phyloP scores from a whole-genome alignment of 2,888 invertebrate genomes.

The Ichneumoninae sp. region DNA sequence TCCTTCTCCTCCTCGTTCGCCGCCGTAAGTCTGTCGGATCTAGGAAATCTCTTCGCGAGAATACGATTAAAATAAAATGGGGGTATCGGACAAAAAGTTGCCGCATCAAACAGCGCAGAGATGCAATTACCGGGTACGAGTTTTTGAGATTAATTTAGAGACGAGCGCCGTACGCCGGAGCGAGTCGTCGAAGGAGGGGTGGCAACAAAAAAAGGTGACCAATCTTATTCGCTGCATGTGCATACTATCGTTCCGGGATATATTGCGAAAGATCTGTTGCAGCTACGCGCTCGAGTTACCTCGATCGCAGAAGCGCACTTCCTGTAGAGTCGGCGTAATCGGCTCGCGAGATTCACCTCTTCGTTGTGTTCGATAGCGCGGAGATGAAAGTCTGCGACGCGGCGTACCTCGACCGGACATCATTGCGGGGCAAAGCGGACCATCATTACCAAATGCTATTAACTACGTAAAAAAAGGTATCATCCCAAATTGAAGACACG shows the following conservation, averaged over 20 bases:
- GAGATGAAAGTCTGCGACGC: neutral
- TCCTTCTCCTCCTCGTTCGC: conserved; percentile 5
- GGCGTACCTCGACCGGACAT: neutral
- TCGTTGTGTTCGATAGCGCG: neutral
- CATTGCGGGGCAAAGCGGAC: neutral
- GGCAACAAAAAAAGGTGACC: conserved; percentile 39
- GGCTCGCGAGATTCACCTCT: neutral
- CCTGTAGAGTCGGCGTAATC: neutral
- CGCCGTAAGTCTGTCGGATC: conserved; percentile 53
- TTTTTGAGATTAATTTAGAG: conserved; percentile 40
- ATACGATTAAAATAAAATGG: conserved; percentile 36
- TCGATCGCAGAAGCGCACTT: conserved; percentile 9
- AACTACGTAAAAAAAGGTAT: neutral
- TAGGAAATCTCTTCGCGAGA: conserved; percentile 48
- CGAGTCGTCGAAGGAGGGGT: conserved; percentile 6
- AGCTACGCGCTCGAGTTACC: neutral
- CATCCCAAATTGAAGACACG: too few relatives aligned
- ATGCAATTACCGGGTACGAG: conserved; percentile 57
- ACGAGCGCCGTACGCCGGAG: neutral
- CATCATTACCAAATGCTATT: neutral
- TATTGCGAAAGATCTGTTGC: neutral
- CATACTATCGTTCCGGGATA: conserved; percentile 7
- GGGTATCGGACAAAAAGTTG: conserved; percentile 47
- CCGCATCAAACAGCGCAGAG: conserved; percentile 52
- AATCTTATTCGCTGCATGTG: conserved; percentile 23